Percentiles rank a stretch among this genome's conserved stretches.
Conservation (phyloP, 1,140 invertebrate genomes). For the Brachionus calyciflorus region DNA sequence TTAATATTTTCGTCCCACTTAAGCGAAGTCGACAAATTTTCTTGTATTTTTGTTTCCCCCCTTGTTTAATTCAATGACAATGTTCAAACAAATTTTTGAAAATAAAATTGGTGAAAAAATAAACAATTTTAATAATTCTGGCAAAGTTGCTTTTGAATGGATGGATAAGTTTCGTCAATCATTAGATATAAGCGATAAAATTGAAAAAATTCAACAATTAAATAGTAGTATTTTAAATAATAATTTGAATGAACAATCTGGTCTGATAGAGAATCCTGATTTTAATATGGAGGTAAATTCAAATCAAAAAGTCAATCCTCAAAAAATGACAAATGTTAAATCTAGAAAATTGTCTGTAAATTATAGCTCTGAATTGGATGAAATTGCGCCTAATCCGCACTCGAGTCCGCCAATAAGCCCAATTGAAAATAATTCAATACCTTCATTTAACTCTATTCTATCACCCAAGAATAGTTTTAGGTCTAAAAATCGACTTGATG, state of each 20-base stretch:
- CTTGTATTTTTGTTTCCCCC: not conserved
- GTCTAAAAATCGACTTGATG: not conserved
- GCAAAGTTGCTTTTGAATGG: conserved; percentile 41
- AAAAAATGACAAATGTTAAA: too few species aligned
- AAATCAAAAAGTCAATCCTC: too few species aligned
- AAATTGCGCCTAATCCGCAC: not conserved
- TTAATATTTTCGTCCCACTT: too few species aligned
- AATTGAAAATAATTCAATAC: not conserved
- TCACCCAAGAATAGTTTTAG: not conserved
- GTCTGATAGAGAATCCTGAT: too few species aligned
- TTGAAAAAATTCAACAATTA: conserved; percentile 39
- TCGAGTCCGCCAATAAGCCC: not conserved
- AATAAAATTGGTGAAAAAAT: conserved; percentile 44
- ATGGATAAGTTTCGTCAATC: conserved; percentile 45
- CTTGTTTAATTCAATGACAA: not conserved
- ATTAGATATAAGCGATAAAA: conserved; percentile 25
- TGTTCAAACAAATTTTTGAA: conserved; percentile 43
- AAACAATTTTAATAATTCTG: conserved; percentile 41
- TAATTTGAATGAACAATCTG: too few species aligned
- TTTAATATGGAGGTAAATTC: too few species aligned
- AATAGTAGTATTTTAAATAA: not conserved
- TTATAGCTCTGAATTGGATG: conserved; percentile 17
- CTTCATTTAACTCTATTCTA: not conserved
- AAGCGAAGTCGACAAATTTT: too few species aligned
- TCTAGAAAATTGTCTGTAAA: not conserved